phyloP scores from a whole-genome alignment of 2,888 invertebrate species.

The Unio pictorum region DNA sequence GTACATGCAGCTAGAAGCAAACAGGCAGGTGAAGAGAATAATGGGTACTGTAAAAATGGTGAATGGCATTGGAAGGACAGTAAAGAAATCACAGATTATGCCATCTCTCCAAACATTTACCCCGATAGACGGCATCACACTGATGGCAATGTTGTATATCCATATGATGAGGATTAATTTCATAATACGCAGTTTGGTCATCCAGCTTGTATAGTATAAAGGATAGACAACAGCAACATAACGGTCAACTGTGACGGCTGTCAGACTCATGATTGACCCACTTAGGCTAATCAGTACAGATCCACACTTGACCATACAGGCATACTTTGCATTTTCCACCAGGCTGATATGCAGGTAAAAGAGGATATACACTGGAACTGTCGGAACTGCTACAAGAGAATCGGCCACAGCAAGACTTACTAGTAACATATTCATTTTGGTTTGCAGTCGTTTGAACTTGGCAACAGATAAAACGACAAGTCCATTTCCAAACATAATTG shows the following conservation, averaged over 20 bases:
- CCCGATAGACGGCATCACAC: slow-evolving; percentile 25
- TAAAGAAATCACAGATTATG: slow-evolving; percentile 33
- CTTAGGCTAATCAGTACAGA: slow-evolving; percentile 32
- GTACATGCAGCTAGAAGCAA: slow-evolving; percentile 6
- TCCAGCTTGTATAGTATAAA: slow-evolving; percentile 23
- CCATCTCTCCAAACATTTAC: slow-evolving; percentile 20
- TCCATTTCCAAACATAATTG: slow-evolving; percentile 34
- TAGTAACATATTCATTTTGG: slow-evolving; percentile 33
- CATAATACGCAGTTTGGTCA: slow-evolving; percentile 23
- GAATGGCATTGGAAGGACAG: slow-evolving; percentile 29
- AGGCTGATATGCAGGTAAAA: slow-evolving; percentile 20
- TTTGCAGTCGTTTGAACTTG: slow-evolving; percentile 33
- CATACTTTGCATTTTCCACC: slow-evolving; percentile 15
- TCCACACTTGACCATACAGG: slow-evolving; percentile 35
- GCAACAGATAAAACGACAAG: slow-evolving; percentile 34
- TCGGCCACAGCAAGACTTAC: slow-evolving; percentile 38
- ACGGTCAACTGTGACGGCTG: slow-evolving; percentile 35
- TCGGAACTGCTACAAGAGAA: slow-evolving; percentile 30
- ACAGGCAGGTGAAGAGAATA: slow-evolving; percentile 19
- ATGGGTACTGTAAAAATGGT: slow-evolving; percentile 28
- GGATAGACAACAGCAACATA: slow-evolving; percentile 42
- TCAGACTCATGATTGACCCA: slow-evolving; percentile 35
- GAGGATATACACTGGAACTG: slow-evolving; percentile 34
- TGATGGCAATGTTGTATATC: slow-evolving; percentile 27
- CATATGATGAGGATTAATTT: slow-evolving; percentile 26